A percentile compares a stretch with the other conserved stretches of the same genome.
Evolutionary conservation across 1,140 invertebrate genomes (phyloP).

Genomic region (Tetramorium alpestre): DNA sequence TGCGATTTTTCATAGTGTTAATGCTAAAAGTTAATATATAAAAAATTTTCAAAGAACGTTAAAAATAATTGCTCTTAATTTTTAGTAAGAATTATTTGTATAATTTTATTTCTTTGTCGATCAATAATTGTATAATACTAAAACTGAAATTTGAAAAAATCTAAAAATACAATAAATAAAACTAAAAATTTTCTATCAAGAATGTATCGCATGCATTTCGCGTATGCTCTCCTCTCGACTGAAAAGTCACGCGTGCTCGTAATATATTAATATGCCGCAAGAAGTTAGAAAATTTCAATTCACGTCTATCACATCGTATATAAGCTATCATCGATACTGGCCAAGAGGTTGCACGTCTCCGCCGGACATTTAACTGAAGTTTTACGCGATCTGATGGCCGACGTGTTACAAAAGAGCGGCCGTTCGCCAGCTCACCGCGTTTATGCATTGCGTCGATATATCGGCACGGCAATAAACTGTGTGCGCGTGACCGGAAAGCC

Average conservation of each 20-base stretch:
- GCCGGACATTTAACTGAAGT: constrained; percentile 3
- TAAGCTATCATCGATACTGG: background rate
- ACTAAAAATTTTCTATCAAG: background rate
- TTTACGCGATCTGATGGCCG: constrained; percentile 29
- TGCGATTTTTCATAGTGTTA: background rate
- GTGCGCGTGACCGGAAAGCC: constrained; percentile 54
- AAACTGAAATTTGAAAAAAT: background rate
- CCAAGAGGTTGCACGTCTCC: background rate
- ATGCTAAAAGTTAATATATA: background rate
- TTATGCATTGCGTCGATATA: constrained; percentile 41
- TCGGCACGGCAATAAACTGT: constrained; percentile 46
- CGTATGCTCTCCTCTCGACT: background rate
- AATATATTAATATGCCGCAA: constrained; percentile 12
- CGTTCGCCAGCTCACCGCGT: constrained; percentile 7
- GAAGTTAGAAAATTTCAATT: background rate
- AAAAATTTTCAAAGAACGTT: background rate
- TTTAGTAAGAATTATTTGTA: background rate
- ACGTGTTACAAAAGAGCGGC: constrained; percentile 46
- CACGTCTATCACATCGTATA: constrained; percentile 28
- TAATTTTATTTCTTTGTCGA: background rate
- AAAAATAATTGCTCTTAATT: background rate
- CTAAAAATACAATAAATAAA: background rate
- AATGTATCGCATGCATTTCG: background rate
- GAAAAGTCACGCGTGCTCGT: background rate
- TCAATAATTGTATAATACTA: background rate